phyloP scores from a whole-genome alignment of 2,888 invertebrate species.

The Watsonalla cultraria region DNA sequence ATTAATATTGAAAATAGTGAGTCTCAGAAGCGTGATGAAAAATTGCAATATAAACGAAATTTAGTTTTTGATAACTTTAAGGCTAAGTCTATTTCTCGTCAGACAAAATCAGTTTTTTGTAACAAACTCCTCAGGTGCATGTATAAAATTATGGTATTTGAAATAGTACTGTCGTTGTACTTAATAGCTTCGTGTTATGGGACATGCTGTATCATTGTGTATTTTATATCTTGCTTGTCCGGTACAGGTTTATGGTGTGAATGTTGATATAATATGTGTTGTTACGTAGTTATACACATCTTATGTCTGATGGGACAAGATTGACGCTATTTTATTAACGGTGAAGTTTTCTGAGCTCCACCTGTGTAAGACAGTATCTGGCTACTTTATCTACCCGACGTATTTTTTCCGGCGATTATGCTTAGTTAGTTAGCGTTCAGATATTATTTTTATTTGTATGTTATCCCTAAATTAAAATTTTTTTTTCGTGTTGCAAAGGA shows the following conservation, averaged over 20 bases:
- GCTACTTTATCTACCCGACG: no score
- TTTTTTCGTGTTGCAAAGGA: no score
- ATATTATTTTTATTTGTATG: no score
- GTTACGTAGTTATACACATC: conserved; percentile 21
- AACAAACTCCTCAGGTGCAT: conserved; percentile 46
- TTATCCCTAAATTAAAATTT: no score
- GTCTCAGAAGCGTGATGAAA: conserved; percentile 3
- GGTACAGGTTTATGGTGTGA: conserved; percentile 40
- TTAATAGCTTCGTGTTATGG: conserved; percentile 4
- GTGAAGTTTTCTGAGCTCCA: conserved; percentile 11
- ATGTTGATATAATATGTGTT: conserved; percentile 25
- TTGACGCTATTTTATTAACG: conserved; percentile 28
- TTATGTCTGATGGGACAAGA: conserved; percentile 29
- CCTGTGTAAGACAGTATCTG: background rate
- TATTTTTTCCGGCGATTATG: no score
- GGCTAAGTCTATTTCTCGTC: no score
- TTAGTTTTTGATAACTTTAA: no score
- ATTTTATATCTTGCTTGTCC: conserved; percentile 20
- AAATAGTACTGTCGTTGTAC: conserved; percentile 20
- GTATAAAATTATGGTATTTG: conserved; percentile 50
- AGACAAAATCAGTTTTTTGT: conserved; percentile 47
- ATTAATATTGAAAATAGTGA: conserved; percentile 2
- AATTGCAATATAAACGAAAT: conserved; percentile 17
- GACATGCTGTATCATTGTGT: conserved; percentile 5
- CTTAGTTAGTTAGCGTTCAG: no score